Base-by-base conservation (phyloP, 2,888 invertebrate genomes). In the Mactromeris polynyma region DNA sequence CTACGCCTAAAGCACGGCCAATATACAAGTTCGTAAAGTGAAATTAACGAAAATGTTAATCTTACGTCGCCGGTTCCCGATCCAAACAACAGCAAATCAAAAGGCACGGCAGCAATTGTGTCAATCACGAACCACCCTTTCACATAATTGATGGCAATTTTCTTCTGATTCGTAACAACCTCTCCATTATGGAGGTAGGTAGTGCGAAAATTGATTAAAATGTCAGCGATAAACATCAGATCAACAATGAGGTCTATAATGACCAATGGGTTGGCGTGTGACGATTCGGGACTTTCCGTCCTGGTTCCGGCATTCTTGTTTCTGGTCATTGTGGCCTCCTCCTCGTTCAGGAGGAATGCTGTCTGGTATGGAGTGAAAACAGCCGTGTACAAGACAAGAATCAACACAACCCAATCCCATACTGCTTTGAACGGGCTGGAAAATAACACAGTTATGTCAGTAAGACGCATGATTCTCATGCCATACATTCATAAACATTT, bases 61-160 rank as follows among this genome's bases (percentile, higher is more conserved):
- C 96, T 96, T 94, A 96, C 96, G 86, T 96, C 96, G 91, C 95
- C 96, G 73, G 96, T 96, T 54, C 96, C 96, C 6, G 96, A 96
- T 11, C 96, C 96, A 88, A 96, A 96, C 33, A 99, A 98, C 93
- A 99, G 98, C 93, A 99, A 98, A 97, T 99, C 99, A 97, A 99
- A 99, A 91, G 99, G 99, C 96, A 99, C 99, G 95, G 99, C 99
- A 84, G 99, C 99, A 93, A 99, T 99, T 96, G 99, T 98, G 97
- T 99, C 99, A 96, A 99, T 99, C 96, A 99, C 97, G 97, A 99
- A 99, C 99, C 99, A 99, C 95, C 99, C 96, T 89, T 96, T 96
- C 77, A 97, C 94, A 91, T 97, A 97, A 93, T 96, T 96, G 40
- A 95, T 93, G 54, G 97, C 97, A 69, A 97, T 97, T 89, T 95